A percentile compares a stretch with the other conserved stretches of the same genome.
These are phyloP conservation scores for Myxocyprinus asiaticus DNA, from an alignment of 2,113 vertebrate species.

Conservation along the genomic window DNA sequence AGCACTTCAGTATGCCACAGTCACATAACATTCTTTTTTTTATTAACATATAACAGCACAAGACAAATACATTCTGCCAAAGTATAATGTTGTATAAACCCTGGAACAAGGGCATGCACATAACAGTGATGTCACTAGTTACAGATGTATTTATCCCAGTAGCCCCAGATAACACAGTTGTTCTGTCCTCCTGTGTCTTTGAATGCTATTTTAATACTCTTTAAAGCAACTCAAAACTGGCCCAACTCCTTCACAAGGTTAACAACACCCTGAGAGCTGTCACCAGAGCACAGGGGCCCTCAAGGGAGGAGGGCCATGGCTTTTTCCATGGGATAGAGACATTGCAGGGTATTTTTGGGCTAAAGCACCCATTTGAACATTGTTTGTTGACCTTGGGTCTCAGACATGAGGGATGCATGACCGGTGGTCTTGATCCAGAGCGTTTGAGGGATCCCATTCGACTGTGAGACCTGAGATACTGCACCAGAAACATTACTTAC, in stretches of 20 bases:
- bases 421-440: neutral
- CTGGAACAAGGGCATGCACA: neutral
- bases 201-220: slow-evolving; percentile 59
- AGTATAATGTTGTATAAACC: neutral
- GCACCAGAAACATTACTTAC: neutral
- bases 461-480: neutral
- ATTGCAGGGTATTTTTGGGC: slow-evolving; percentile 31
- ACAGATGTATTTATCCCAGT: slow-evolving; percentile 46
- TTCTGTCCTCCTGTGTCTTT: slow-evolving; percentile 50
- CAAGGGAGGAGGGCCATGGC: slow-evolving; percentile 22
- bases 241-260: slow-evolving; percentile 49
- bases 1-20: too few species aligned
- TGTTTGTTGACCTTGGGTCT: slow-evolving; percentile 30
- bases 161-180: slow-evolving; percentile 46
- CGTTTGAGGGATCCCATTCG: neutral
- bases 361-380: slow-evolving; percentile 28
- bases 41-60: neutral
- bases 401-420: slow-evolving; percentile 6
- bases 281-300: slow-evolving; percentile 43
- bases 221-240: slow-evolving; percentile 41
- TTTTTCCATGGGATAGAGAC: slow-evolving; percentile 25
- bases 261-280: slow-evolving; percentile 50
- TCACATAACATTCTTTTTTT: neutral
- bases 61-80: neutral
- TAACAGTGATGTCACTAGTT: slow-evolving; percentile 57